Evolutionary conservation across 2,888 invertebrate species (phyloP), one percentile per base, ranked within the genome.

Genomic region (Heterodera filipjevi): DNA sequence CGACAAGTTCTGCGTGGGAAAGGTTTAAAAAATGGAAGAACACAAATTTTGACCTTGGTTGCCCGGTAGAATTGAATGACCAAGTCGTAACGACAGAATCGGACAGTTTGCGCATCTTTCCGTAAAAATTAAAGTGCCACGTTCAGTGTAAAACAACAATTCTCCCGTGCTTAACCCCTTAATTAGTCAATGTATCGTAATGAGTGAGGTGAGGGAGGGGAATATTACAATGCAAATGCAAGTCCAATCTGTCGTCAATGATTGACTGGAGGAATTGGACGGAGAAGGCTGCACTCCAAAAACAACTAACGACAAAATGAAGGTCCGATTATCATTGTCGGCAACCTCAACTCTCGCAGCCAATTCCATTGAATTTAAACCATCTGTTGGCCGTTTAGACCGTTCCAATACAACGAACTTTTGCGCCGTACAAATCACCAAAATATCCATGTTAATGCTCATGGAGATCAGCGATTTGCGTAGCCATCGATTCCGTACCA

Each of bases 71-170:
- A 66, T 35, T 14, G 85, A 84, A n/a, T 44, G 77, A 6, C 87
- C 86, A 71, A 87, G 82, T 12, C 82, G 82, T 12, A 87, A 32
- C 66, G 77, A 77, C 22, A 79, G 64, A 30, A 87, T 82, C 5
- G 84, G 83, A 49, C 80, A 77, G 27, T 81, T 73, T 0, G 87
- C 80, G 71, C 87, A 84, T 27, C 82, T 73, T 76, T 87, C 87
- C 39, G 74, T 78, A 78, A 84, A 87, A 35, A 87, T 79, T 72
- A 85, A 74, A 14, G 80, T 84, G 16, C 87, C 87, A 14, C 85
- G 84, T 71, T 87, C 86, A 2, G 87, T 87, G 79, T 82, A 87
- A 80, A 87, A 87, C 68, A 82, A 75, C 3, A 85, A 71, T 16
- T 78, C 35, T 14, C 82, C 84, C 66, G 66, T 77, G 46, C 44